phyloP scores from a whole-genome alignment of 2,113 vertebrate genomes.

The Cichladusa arquata region DNA sequence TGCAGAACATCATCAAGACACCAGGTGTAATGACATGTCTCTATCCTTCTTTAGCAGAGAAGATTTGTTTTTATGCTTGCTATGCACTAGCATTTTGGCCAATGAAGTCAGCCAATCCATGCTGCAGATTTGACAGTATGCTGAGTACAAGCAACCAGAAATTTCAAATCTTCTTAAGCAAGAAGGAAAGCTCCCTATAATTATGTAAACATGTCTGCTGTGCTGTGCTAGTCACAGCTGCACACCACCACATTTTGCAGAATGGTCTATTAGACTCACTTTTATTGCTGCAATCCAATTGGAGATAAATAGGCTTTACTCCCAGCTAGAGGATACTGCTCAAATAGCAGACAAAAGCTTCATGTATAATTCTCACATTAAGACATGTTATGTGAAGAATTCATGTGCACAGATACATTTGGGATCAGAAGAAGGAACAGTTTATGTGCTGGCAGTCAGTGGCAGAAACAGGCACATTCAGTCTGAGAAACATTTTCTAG shows the following conservation, averaged over 20 bases:
- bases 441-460: background rate
- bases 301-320: background rate
- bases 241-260: background rate
- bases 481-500: background rate
- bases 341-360: background rate
- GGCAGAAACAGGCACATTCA: background rate
- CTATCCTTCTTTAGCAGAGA: background rate
- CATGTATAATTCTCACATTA: background rate
- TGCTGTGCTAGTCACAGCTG: background rate
- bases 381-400: background rate
- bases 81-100: background rate
- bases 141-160: background rate
- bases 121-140: background rate
- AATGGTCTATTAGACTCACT: background rate
- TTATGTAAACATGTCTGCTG: background rate
- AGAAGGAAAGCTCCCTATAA: background rate
- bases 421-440: background rate
- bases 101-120: background rate
- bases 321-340: background rate
- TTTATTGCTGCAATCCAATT: background rate
- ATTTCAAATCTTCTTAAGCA: background rate
- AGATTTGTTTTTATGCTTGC: background rate
- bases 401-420: background rate
- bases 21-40: background rate
- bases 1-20: background rate